These are phyloP conservation scores for Phylloscopus trochiloides DNA, from an alignment of 2,113 vertebrate species.

Conservation along the genomic window DNA sequence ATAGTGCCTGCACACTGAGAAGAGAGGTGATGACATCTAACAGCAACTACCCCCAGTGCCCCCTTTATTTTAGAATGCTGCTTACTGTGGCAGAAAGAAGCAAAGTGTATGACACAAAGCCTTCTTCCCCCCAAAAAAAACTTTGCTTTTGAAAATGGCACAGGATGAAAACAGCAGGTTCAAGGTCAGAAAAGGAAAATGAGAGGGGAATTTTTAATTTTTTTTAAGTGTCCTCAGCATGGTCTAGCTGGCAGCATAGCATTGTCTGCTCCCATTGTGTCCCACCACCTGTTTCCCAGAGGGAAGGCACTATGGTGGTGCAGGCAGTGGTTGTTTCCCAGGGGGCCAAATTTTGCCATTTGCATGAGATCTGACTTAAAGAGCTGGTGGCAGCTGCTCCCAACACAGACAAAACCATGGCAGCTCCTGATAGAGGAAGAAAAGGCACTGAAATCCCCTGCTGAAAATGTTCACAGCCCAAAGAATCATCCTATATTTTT, in stretches of 20 bases:
- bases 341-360: not conserved
- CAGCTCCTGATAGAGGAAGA: not conserved
- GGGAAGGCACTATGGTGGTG: rapidly evolving
- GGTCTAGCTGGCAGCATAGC: not conserved
- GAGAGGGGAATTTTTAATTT: not conserved
- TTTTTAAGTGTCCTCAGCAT: not conserved
- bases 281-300: not conserved
- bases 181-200: not conserved
- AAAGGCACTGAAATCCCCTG: not conserved
- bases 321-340: not conserved
- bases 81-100: not conserved
- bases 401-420: not conserved
- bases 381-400: not conserved
- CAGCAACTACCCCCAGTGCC: not conserved
- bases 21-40: not conserved
- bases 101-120: not conserved
- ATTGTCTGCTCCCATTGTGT: not conserved
- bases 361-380: not conserved
- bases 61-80: not conserved
- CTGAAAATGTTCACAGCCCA: not conserved
- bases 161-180: not conserved
- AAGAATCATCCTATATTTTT: not conserved
- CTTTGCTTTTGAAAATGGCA: not conserved
- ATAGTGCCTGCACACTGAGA: not conserved
- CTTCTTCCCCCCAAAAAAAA: rapidly evolving